phyloP scores from a whole-genome alignment of 2,113 vertebrate genomes.

The Lycocorax pyrrhopterus region DNA sequence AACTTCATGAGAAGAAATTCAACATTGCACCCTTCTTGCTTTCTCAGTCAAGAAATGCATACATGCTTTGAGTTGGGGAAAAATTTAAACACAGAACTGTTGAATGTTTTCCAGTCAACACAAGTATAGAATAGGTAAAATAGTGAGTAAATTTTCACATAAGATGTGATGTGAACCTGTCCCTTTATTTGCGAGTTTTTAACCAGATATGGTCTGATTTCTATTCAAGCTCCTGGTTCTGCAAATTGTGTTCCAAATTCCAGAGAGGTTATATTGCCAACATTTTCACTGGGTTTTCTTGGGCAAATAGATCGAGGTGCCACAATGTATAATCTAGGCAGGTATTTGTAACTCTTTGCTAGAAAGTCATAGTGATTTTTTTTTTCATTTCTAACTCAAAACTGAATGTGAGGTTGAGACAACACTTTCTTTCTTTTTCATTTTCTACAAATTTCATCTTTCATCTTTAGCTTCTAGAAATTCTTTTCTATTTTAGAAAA shows the following conservation, averaged over 20 bases:
- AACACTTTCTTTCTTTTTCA: background rate
- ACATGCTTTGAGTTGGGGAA: background rate
- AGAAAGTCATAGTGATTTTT: background rate
- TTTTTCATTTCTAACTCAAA: background rate
- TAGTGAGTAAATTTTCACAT: background rate
- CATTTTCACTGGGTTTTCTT: background rate
- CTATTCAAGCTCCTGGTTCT: background rate
- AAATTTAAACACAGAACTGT: background rate
- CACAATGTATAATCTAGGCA: background rate
- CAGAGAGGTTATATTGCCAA: background rate
- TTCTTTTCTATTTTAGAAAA: background rate
- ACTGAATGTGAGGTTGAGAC: background rate
- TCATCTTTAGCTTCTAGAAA: background rate
- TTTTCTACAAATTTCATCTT: background rate
- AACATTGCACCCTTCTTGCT: background rate
- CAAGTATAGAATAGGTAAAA: background rate
- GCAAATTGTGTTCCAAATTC: background rate
- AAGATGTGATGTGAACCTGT: background rate
- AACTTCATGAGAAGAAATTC: background rate
- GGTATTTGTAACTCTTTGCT: background rate
- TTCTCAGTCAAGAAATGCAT: background rate
- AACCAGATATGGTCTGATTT: background rate
- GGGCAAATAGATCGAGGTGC: accelerated
- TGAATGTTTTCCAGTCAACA: background rate
- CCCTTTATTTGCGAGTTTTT: background rate